Conservation (phyloP, 1,140 invertebrate species). For the Drosophila sp. region DNA sequence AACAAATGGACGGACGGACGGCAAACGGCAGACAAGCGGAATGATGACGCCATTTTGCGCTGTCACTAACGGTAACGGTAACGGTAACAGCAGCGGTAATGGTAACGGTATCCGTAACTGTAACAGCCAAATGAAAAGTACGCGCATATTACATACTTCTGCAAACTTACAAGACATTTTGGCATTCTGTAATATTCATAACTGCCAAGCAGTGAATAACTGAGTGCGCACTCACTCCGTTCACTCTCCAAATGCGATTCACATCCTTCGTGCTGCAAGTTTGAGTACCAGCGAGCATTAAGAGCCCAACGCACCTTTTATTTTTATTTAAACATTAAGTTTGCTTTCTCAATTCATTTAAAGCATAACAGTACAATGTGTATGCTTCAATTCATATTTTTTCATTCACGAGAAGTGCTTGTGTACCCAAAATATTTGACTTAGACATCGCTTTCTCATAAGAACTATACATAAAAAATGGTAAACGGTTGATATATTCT, state of each 20-base stretch:
- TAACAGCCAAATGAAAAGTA: constrained; percentile 50
- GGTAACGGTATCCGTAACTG: neutral
- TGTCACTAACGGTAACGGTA: constrained; percentile 64
- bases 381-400: neutral
- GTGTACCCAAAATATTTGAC: neutral
- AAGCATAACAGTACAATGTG: neutral
- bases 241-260: constrained; percentile 8
- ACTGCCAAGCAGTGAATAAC: constrained; percentile 52
- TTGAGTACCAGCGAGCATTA: constrained; percentile 33
- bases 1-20: constrained; percentile 2
- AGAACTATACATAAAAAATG: too few relatives aligned
- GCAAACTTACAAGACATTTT: constrained; percentile 73
- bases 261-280: constrained; percentile 16
- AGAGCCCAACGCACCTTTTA: neutral
- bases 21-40: constrained; percentile 25
- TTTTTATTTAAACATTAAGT: constrained; percentile 13
- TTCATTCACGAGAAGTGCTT: neutral
- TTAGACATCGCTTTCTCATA: too few relatives aligned
- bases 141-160: constrained; percentile 65
- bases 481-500: too few relatives aligned
- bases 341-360: neutral
- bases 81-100: constrained; percentile 23
- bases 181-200: constrained; percentile 78
- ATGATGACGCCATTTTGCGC: constrained; percentile 20
- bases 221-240: constrained; percentile 11